Evolutionary conservation across 1,140 invertebrate species (phyloP).

Genomic region (Zaprionus taronus): DNA sequence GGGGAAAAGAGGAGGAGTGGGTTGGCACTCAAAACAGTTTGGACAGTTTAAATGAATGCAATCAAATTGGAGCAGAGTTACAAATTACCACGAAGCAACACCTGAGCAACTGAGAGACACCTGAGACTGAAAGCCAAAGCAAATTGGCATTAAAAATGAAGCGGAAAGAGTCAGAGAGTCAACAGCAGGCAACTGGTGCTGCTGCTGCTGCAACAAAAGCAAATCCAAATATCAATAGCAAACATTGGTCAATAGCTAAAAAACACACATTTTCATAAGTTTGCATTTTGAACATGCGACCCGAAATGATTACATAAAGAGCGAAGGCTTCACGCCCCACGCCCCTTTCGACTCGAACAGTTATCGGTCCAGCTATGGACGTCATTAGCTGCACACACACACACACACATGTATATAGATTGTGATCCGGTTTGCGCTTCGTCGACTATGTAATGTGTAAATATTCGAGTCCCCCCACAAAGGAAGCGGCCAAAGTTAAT

Average conservation of each 20-base stretch:
- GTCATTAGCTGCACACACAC: constrained; percentile 40
- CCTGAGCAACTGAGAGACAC: constrained; percentile 41
- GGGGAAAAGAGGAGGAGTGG: neutral
- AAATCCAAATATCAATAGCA: constrained; percentile 56
- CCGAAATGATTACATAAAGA: constrained; percentile 69
- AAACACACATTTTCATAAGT: constrained; percentile 52
- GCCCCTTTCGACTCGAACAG: constrained; percentile 20
- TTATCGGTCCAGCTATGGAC: constrained; percentile 41
- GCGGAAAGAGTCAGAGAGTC: constrained; percentile 38
- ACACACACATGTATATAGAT: constrained; percentile 6
- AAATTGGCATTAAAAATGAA: constrained; percentile 54
- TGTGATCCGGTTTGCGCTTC: constrained; percentile 66
- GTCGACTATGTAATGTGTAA: constrained; percentile 44
- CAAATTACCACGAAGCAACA: constrained; percentile 49
- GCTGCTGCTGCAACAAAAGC: constrained; percentile 12
- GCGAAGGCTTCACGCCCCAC: constrained; percentile 16
- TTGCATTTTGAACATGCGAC: constrained; percentile 55
- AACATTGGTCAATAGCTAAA: constrained; percentile 59
- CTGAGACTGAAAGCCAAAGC: constrained; percentile 27
- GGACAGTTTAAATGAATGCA: constrained; percentile 72
- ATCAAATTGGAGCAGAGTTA: constrained; percentile 59
- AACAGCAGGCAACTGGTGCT: constrained; percentile 12
- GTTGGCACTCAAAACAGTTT: constrained; percentile 49
- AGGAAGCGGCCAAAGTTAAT: constrained; percentile 54
- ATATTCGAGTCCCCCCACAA: constrained; percentile 26